Evolutionary conservation across 1,140 invertebrate species (phyloP), one percentile per base, ranked within the genome.

Genomic region (Arctopsyche grandis): DNA sequence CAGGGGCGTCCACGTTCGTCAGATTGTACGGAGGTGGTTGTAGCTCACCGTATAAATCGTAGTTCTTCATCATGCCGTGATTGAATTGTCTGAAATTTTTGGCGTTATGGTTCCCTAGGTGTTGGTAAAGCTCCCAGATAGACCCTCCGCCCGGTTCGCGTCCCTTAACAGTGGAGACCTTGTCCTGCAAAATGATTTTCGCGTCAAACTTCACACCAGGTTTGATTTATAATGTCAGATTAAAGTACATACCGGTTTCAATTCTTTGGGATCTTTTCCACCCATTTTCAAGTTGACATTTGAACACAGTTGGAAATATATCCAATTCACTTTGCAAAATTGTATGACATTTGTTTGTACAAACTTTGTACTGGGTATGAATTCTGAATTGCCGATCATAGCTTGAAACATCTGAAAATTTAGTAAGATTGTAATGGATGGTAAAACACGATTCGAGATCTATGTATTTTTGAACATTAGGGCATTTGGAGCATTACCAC

Each of bases 61-160:
- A 78, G 81, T 90, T 90, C 9, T 83, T 82, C 21, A 81, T 43
- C 48, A 77, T 80, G 5, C 89, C 89, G 16, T 88, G 86, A 84
- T 90, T 89, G 60, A 84, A 90, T 70, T 87, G 85, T 0, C 85
- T 83, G 71, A 90, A 90, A 0, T 84, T 83, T 0, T 85, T 86
- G 0, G 85, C 88, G 14, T 88, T 83, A 0, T 89, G 86, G 9
- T 89, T 86, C 83, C 93, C 93, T 0, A 89, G 91, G 83, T 89
- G 94, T 83, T 95, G 93, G 10, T 93, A 87, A 9, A 97, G 84
- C 84, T 96, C 94, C 82, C 93, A 92, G 60, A 91, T 91, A 0
- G 94, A 93, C 0, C 94, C 91, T 12, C 95, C 95, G 7, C 94
- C 92, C 0, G 96, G 96, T n/a, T 90, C 89, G 83, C 97, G 94